Conservation (phyloP, 2,888 invertebrate species). For the Leptinotarsa peninsularis region DNA sequence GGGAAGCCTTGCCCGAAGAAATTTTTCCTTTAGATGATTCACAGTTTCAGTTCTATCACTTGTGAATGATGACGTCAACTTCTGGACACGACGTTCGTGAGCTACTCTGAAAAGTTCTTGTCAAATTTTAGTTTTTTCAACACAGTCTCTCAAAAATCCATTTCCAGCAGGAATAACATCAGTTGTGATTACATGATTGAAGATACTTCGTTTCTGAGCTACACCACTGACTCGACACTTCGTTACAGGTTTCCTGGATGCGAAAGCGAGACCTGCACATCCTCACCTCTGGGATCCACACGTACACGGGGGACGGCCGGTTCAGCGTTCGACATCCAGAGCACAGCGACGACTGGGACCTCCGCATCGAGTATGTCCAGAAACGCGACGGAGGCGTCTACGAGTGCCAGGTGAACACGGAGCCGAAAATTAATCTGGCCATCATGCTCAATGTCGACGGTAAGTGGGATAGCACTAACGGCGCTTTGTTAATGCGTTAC, state of each 20-base stretch:
- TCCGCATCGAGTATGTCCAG: constrained; percentile 86
- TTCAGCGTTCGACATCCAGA: constrained; percentile 88
- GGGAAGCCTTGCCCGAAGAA: no score
- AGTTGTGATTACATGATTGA: no score
- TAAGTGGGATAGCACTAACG: constrained; percentile 62
- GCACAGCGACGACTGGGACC: constrained; percentile 87
- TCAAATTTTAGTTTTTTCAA: no score
- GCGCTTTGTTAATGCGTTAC: no score
- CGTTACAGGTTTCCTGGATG: constrained; percentile 83
- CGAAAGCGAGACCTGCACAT: constrained; percentile 86
- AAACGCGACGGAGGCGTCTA: constrained; percentile 86
- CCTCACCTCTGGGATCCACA: constrained; percentile 85
- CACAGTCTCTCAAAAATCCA: no score
- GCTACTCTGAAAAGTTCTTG: no score
- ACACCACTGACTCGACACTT: background rate
- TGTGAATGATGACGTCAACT: no score
- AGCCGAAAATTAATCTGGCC: constrained; percentile 89
- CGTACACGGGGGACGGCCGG: constrained; percentile 88
- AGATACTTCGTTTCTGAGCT: no score
- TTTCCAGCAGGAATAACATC: no score
- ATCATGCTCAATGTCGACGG: constrained; percentile 85
- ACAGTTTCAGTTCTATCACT: no score
- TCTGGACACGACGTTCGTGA: no score
- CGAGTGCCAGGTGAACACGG: constrained; percentile 91
- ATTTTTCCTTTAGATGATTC: no score